phyloP scores from a whole-genome alignment of 1,140 invertebrate genomes.

The Dinothrombium tinctorium region DNA sequence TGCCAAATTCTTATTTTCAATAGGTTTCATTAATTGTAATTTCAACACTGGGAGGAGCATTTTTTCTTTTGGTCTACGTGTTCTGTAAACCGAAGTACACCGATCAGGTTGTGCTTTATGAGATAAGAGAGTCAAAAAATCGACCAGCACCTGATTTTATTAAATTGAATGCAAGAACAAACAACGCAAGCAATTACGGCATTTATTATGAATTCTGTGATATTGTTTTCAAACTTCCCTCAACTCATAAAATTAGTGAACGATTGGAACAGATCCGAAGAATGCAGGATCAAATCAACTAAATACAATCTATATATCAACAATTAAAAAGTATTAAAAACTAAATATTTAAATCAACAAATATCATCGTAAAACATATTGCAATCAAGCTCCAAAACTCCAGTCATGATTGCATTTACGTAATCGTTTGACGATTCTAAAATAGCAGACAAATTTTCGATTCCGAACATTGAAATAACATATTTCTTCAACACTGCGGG shows the following conservation, averaged over 20 bases:
- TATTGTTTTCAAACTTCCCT: conserved; percentile 15
- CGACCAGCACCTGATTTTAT: background rate
- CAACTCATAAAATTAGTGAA: conserved; percentile 7
- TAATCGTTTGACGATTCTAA: too few relatives aligned
- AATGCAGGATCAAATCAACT: too few relatives aligned
- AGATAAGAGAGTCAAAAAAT: conserved; percentile 12
- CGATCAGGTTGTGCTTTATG: conserved; percentile 15
- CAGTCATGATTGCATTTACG: too few relatives aligned
- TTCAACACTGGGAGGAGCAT: conserved; percentile 8
- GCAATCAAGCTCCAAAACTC: too few relatives aligned
- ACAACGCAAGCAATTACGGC: conserved; percentile 13
- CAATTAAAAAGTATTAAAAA: too few relatives aligned
- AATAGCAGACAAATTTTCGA: too few relatives aligned
- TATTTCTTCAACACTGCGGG: too few relatives aligned
- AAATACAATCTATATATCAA: too few relatives aligned
- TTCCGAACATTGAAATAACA: too few relatives aligned
- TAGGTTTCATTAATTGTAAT: conserved; percentile 6
- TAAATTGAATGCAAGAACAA: background rate
- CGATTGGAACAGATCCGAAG: background rate
- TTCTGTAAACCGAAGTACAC: conserved; percentile 17
- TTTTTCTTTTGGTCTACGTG: conserved; percentile 15
- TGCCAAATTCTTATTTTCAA: background rate
- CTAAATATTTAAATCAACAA: too few relatives aligned
- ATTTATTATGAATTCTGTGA: conserved; percentile 19
- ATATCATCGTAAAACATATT: too few relatives aligned